Conservation (phyloP, 1,140 invertebrate species). For the Scaptomyza pallida region DNA sequence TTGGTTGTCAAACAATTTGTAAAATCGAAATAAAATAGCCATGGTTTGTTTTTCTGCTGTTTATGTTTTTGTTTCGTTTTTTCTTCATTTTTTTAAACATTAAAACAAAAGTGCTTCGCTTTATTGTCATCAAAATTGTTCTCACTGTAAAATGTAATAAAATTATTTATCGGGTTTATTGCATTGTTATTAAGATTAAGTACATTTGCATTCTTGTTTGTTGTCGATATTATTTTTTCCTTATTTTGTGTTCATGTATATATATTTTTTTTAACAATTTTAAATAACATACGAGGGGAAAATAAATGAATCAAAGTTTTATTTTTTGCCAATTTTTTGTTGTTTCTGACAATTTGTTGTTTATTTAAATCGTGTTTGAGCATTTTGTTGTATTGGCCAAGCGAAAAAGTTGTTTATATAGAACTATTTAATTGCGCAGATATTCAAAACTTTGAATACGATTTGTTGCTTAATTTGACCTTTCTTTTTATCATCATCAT, state of each 20-base stretch:
- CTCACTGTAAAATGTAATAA: constrained; percentile 70
- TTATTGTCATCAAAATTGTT: constrained; percentile 71
- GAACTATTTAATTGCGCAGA: constrained; percentile 30
- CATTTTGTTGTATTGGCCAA: constrained; percentile 32
- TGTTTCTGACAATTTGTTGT: constrained; percentile 1
- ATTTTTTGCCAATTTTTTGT: constrained; percentile 20
- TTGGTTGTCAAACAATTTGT: constrained; percentile 78
- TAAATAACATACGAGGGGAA: constrained; percentile 18
- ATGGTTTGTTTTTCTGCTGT: constrained; percentile 28
- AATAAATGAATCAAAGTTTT: constrained; percentile 15
- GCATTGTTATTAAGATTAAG: constrained; percentile 59
- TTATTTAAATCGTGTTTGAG: constrained; percentile 18
- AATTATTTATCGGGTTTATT: constrained; percentile 58
- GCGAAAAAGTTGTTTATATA: constrained; percentile 13
- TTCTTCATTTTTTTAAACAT: constrained; percentile 23
- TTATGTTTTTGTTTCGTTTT: constrained; percentile 31
- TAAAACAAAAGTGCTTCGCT: constrained; percentile 49
- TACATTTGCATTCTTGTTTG: constrained; percentile 49
- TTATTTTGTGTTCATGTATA: no score
- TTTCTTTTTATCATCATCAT: constrained; percentile 56
- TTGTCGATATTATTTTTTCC: not conserved
- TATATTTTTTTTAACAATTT: constrained; percentile 30
- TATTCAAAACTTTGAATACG: constrained; percentile 83
- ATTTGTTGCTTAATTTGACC: constrained; percentile 57
- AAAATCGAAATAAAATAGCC: constrained; percentile 54